Evolutionary conservation across 2,113 vertebrate species (phyloP).

Genomic region (Rhadina sibilatrix): DNA sequence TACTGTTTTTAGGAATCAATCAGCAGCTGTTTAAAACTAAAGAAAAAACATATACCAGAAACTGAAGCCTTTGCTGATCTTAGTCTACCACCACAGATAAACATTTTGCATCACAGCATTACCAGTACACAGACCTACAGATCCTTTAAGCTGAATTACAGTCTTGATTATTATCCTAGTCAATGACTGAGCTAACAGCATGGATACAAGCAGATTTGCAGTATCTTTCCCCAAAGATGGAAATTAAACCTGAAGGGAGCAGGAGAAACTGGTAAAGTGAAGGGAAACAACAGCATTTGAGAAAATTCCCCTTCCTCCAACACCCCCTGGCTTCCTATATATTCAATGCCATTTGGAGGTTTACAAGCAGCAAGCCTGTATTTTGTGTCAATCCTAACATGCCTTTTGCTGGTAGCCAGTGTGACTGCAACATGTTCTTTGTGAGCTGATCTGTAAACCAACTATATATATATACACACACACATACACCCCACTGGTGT

Average conservation of each 20-base stretch:
- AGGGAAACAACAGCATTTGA: not conserved
- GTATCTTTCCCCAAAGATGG: not conserved
- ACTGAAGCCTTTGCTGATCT: not conserved
- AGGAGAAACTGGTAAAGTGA: not conserved
- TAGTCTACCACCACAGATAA: not conserved
- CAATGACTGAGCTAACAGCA: not conserved
- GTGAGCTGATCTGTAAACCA: not conserved
- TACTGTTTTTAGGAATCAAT: not conserved
- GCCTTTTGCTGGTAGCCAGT: not conserved
- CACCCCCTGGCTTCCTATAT: not conserved
- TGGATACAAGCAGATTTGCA: not conserved
- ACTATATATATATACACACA: accelerated
- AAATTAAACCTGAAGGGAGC: not conserved
- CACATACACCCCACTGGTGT: not conserved
- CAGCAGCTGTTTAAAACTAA: not conserved
- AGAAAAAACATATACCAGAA: not conserved
- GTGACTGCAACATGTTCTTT: accelerated
- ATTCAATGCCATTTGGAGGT: not conserved
- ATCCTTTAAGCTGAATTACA: conserved; percentile 45
- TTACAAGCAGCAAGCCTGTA: not conserved
- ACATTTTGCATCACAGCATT: not conserved
- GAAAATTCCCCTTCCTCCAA: not conserved
- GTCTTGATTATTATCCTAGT: not conserved
- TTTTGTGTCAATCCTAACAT: not conserved
- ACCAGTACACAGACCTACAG: not conserved